Percentiles rank a stretch among this genome's conserved stretches.
These are phyloP conservation scores for Temnothorax curvispinosus DNA, from an alignment of 1,140 invertebrate species.

Conservation along the genomic window DNA sequence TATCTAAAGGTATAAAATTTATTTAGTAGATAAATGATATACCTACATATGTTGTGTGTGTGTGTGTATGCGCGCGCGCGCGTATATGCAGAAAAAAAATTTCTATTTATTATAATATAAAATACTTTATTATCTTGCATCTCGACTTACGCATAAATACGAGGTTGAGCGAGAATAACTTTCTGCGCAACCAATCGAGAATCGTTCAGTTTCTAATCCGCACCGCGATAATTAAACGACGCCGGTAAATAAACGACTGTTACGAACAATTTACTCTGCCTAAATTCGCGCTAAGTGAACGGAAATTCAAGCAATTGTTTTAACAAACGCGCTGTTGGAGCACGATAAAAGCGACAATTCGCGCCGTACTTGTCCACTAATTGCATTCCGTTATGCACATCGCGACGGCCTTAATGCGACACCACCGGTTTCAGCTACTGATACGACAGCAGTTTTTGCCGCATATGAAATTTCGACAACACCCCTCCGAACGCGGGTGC, in stretches of 20 bases:
- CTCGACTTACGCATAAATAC: background rate
- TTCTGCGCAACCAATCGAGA: background rate
- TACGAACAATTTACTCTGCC: background rate
- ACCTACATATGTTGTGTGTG: background rate
- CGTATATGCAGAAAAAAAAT: background rate
- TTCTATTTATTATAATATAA: background rate
- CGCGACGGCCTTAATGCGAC: slow-evolving; percentile 33
- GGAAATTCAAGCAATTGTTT: slow-evolving; percentile 11
- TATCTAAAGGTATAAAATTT: background rate
- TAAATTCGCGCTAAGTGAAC: slow-evolving; percentile 26
- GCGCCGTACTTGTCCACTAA: slow-evolving; percentile 27
- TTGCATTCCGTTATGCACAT: slow-evolving; percentile 38
- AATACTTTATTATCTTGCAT: background rate
- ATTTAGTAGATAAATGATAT: background rate
- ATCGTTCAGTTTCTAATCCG: background rate
- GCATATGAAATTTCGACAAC: slow-evolving; percentile 45
- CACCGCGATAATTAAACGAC: background rate
- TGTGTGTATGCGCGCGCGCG: background rate
- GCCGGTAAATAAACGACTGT: background rate
- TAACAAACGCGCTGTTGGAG: background rate
- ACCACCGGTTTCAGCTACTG: slow-evolving; percentile 12
- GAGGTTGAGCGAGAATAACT: background rate
- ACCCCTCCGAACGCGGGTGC: background rate
- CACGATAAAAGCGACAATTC: slow-evolving; percentile 15
- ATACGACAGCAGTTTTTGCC: slow-evolving; percentile 35